These are phyloP conservation scores for Phthorimaea operculella DNA, from an alignment of 1,140 invertebrate species.

Conservation along the genomic window DNA sequence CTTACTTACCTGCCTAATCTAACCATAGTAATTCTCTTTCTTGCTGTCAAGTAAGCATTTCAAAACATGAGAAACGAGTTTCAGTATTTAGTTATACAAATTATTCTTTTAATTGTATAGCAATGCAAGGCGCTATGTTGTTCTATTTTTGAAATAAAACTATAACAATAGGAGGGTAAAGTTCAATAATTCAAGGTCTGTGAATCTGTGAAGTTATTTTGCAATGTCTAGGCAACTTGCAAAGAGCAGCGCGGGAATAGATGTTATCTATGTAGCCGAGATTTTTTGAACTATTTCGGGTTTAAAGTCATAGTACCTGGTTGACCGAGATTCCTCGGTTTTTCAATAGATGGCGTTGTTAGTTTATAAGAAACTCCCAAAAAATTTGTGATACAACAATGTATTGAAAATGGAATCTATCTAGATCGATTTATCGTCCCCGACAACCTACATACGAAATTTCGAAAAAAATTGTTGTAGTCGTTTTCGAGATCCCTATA, in stretches of 20 bases:
- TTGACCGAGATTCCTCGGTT: too few species aligned
- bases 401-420: too few species aligned
- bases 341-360: too few species aligned
- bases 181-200: constrained; percentile 1
- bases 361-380: too few species aligned
- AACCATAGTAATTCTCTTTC: neutral
- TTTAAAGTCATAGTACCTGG: too few species aligned
- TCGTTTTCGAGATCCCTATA: too few species aligned
- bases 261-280: neutral
- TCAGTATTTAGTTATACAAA: neutral
- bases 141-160: constrained; percentile 13
- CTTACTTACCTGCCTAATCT: too few species aligned
- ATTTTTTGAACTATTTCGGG: neutral
- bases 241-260: neutral
- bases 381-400: too few species aligned
- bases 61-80: neutral
- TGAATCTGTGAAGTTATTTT: neutral
- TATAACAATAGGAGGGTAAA: constrained; percentile 15
- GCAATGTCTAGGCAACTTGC: neutral
- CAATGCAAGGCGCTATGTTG: neutral
- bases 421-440: too few species aligned
- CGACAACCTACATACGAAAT: too few species aligned
- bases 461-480: too few species aligned
- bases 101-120: neutral
- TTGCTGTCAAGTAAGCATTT: neutral